A percentile compares a stretch with the other conserved stretches of the same genome.
phyloP scores from a whole-genome alignment of 2,888 invertebrate genomes.

The Ischnura elegans region DNA sequence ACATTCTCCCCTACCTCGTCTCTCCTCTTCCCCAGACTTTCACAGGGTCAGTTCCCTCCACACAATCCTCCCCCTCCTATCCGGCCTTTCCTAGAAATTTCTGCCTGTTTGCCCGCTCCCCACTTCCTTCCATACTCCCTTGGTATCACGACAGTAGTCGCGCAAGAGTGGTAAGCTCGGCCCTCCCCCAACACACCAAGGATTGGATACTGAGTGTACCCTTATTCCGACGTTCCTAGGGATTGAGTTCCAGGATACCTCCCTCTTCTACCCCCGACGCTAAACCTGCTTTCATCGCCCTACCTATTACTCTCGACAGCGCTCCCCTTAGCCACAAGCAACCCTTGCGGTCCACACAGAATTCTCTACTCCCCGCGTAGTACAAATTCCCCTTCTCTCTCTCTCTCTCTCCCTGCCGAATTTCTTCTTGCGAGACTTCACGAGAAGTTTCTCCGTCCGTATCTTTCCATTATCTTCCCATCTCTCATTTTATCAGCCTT shows the following conservation, averaged over 20 bases:
- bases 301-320: not conserved
- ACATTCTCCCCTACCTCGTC: not conserved
- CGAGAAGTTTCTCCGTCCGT: too few species aligned
- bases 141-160: not conserved
- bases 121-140: not conserved
- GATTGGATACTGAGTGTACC: slow-evolving; percentile 18
- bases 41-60: not conserved
- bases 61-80: too few species aligned
- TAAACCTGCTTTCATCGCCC: not conserved
- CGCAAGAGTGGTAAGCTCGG: not conserved
- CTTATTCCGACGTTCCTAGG: too few species aligned
- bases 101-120: not conserved
- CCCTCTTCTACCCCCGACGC: not conserved
- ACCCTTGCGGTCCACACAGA: not conserved
- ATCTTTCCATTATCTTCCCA: not conserved
- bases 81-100: not conserved
- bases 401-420: not conserved
- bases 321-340: not conserved
- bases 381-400: not conserved
- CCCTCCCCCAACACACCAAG: not conserved
- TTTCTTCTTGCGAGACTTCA: not conserved
- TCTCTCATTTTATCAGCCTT: not conserved
- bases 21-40: not conserved
- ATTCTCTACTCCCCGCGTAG: not conserved
- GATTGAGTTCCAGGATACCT: too few species aligned